Evolutionary conservation across 1,140 invertebrate species (phyloP), one percentile per base, ranked within the genome.

Genomic region (Solen grandis): DNA sequence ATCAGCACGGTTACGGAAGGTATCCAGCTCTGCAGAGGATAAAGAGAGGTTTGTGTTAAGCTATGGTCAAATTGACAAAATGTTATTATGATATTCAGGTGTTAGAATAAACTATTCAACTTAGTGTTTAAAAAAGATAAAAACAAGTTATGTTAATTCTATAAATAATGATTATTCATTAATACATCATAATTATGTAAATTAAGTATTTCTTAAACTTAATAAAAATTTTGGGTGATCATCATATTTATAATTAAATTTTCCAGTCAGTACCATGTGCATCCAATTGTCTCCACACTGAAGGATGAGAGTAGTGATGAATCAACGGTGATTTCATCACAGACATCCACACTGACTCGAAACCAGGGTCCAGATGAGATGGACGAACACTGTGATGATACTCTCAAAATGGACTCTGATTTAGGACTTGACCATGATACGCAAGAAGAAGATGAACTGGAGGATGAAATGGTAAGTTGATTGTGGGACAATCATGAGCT

Each of bases 271-370:
- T 75, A 80, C 55, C 72, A 81, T 41, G 41, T 60, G 10, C 84
- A 88, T 38, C 83, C 83, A 13, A 60, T 76, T 2, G 83, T 87
- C 5, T 73, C 82, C 29, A 84, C 83, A 2, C 94, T 96, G 22
- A 93, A 93, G 89, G 97, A 98, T 90, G 97, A 99, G 91, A 98
- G 97, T 85, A 98, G 97, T 78, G 98, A 99, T 92, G 98, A 99
- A 89, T 98, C 97, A 14, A 99, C 97, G 0, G 97, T 99, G 75
- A 98, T 98, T 16, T 92, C 90, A 74, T 98, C 97, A 22, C 97
- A 98, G 92, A 98, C 97, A 0, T 98, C 97, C 0, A 99, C 98
- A 0, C 93, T 99, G 2, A 99, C 98, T 10, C 94, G 98, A 87
- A 98, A 97, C 93, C 96, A 98, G 83, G 92, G 87, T 79, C 88